Percentiles rank a stretch among this genome's conserved stretches.
Conservation (phyloP, 2,797 vertebrate genomes). For the Macrochelys suwanniensis region DNA sequence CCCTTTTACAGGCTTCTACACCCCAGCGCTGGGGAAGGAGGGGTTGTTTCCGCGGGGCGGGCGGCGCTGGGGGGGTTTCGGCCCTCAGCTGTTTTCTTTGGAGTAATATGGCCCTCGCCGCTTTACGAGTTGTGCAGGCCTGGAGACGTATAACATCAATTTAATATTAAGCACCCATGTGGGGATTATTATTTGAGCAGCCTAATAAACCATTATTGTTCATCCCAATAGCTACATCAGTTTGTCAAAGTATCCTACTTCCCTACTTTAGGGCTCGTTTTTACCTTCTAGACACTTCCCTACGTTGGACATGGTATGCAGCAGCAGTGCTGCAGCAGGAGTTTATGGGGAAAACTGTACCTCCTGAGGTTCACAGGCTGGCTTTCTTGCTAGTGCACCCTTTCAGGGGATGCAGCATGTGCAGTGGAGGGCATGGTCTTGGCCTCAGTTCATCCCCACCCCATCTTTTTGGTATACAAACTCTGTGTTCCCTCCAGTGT, state of each 20-base stretch:
- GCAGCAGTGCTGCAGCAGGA: background rate
- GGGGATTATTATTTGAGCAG: background rate
- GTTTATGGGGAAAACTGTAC: background rate
- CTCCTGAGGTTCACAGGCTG: slow-evolving; percentile 31
- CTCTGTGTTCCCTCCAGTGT: background rate
- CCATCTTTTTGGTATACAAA: background rate
- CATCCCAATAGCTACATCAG: background rate
- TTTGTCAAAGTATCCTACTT: slow-evolving; percentile 17
- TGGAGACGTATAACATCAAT: background rate
- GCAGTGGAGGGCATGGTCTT: background rate
- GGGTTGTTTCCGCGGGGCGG: no score
- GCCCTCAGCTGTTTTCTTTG: no score
- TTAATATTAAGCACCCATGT: slow-evolving; percentile 10
- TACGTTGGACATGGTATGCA: background rate
- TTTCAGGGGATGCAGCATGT: background rate
- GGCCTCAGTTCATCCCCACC: slow-evolving; percentile 26
- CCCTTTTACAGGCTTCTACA: no score
- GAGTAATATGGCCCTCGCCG: no score
- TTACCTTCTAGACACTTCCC: background rate
- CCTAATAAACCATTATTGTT: background rate
- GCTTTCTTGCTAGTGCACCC: background rate
- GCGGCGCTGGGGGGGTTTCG: no score
- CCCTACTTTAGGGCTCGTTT: background rate
- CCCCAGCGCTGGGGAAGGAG: no score
- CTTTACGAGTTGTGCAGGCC: no score